phyloP scores from a whole-genome alignment of 2,113 vertebrate genomes.

The Ochotona princeps region DNA sequence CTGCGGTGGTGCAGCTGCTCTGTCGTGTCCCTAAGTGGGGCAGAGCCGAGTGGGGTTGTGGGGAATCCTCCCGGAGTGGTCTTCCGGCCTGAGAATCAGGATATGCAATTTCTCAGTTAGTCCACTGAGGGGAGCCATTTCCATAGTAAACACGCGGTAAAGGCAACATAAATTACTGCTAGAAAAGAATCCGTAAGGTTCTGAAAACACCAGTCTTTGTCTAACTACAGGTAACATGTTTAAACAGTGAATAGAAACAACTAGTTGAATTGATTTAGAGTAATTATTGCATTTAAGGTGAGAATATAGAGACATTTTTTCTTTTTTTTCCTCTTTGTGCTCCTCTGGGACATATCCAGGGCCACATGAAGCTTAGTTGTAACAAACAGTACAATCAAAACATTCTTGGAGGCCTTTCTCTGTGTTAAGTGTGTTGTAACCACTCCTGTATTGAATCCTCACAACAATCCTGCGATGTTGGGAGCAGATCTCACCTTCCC shows the following conservation, averaged over 20 bases:
- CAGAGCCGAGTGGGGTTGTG: too few relatives aligned
- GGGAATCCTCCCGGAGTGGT: not conserved
- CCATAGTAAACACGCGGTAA: slow-evolving; percentile 37
- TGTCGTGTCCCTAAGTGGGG: not conserved
- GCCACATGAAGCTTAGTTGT: not conserved
- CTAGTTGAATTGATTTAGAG: slow-evolving; percentile 10
- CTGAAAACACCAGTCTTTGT: not conserved
- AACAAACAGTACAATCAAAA: not conserved
- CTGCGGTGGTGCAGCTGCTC: not conserved
- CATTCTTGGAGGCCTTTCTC: not conserved
- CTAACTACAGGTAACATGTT: not conserved
- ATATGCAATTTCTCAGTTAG: not conserved
- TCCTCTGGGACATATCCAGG: not conserved
- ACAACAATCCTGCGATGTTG: not conserved
- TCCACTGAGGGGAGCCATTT: slow-evolving; percentile 83
- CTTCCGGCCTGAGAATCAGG: not conserved
- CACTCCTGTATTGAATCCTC: not conserved
- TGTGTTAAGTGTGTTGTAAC: not conserved
- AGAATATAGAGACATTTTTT: not conserved
- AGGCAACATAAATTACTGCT: not conserved
- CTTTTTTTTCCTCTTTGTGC: not conserved
- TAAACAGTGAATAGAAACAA: slow-evolving; percentile 17
- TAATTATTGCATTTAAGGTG: not conserved
- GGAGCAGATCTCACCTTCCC: not conserved
- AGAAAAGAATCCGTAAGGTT: not conserved